Percentiles rank a stretch among this genome's conserved stretches.
Evolutionary conservation across 2,888 invertebrate genomes (phyloP).

Genomic region (Laothoe populi): DNA sequence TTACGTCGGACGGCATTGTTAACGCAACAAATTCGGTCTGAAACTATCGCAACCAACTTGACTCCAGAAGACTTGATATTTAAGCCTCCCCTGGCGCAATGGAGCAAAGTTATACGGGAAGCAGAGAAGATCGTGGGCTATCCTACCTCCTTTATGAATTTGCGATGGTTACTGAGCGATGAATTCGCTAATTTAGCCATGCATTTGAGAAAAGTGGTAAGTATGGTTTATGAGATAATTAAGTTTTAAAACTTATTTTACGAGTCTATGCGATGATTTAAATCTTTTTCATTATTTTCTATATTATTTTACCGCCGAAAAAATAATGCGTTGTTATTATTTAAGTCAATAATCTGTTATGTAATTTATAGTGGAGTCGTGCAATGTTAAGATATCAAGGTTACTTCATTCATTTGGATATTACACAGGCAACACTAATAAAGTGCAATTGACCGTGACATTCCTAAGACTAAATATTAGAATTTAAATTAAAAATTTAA

Average conservation of each 20-base stretch:
- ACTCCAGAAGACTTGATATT: slow-evolving; percentile 77
- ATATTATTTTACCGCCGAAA: slow-evolving; percentile 27
- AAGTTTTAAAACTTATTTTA: not conserved
- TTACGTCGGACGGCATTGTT: slow-evolving; percentile 67
- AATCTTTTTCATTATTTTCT: not conserved
- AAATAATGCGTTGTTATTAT: not conserved
- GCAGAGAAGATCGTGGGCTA: slow-evolving; percentile 83
- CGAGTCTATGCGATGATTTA: not conserved
- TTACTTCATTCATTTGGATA: slow-evolving; percentile 9
- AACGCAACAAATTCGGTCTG: slow-evolving; percentile 66
- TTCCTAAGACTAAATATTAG: not conserved
- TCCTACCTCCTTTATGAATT: slow-evolving; percentile 86
- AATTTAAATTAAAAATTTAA: not conserved
- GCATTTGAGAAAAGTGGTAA: slow-evolving; percentile 81
- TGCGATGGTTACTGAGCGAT: slow-evolving; percentile 86
- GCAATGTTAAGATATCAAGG: slow-evolving; percentile 15
- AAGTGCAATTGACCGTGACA: slow-evolving; percentile 9
- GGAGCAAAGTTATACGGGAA: slow-evolving; percentile 77
- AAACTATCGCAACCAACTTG: slow-evolving; percentile 72
- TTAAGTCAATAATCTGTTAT: slow-evolving; percentile 43
- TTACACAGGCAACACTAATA: not conserved
- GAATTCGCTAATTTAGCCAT: slow-evolving; percentile 86
- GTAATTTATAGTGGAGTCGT: slow-evolving; percentile 41
- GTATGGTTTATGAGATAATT: slow-evolving; percentile 42
- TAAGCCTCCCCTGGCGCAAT: slow-evolving; percentile 70